These are phyloP conservation scores for Noturus placidus DNA, from an alignment of 2,113 vertebrate species.

Conservation along the genomic window DNA sequence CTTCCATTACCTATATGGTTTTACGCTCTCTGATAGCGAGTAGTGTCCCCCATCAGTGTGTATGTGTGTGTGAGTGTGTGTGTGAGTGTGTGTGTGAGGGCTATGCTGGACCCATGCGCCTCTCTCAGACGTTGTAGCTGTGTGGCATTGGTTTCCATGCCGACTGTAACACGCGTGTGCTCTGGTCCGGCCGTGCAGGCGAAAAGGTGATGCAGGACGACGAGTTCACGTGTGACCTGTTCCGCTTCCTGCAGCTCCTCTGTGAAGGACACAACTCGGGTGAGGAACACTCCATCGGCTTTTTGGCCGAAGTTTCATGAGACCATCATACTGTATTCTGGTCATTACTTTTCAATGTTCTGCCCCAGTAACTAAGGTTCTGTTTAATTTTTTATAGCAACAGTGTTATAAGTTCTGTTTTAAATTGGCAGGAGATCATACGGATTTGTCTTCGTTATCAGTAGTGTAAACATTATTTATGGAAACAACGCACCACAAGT, in stretches of 20 bases:
- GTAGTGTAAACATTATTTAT: background rate
- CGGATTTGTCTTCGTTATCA: background rate
- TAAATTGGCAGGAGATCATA: background rate
- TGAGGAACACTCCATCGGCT: conserved; percentile 63
- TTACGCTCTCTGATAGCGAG: conserved; percentile 34
- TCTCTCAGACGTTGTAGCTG: conserved; percentile 63
- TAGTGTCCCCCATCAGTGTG: conserved; percentile 43
- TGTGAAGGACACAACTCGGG: conserved; percentile 97
- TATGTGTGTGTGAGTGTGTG: conserved; percentile 15
- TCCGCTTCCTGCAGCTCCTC: conserved; percentile 93
- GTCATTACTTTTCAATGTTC: background rate
- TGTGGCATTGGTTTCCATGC: conserved; percentile 15
- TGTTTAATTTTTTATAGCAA: background rate
- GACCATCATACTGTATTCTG: background rate
- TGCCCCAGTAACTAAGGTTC: no score
- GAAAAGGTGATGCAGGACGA: conserved; percentile 97
- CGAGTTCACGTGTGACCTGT: conserved; percentile 95
- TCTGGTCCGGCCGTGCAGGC: conserved; percentile 74
- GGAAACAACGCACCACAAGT: background rate
- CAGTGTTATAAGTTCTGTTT: background rate
- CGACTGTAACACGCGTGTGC: conserved; percentile 48
- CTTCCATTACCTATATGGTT: conserved; percentile 30
- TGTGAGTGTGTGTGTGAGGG: conserved; percentile 61
- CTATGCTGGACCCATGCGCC: conserved; percentile 63
- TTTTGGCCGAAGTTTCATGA: background rate